Evolutionary conservation across 2,888 invertebrate species (phyloP), one percentile per base, ranked within the genome.

Genomic region (Mechanitis messenoides): DNA sequence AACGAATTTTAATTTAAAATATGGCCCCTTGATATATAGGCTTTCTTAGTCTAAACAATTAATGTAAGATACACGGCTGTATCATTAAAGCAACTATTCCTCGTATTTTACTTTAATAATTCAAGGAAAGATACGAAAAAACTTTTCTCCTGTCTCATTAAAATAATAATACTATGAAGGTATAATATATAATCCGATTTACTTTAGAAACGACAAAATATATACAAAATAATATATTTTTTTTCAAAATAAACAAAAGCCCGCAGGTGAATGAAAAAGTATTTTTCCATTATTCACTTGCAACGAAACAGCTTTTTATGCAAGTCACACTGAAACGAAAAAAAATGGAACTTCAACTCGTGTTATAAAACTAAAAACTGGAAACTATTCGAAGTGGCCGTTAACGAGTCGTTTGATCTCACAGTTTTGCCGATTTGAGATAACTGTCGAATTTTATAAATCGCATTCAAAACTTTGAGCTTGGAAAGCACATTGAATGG

Each of bases 291-390:
- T 50, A 50, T 50, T 50, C 31, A 28, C 50, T 50, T 9, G 50
- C 5, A 50, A n/a, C 50, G 50, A 31, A 50, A 5, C 50, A 50
- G 31, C 50, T 50, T 50, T 50, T 50, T 50, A 28, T 50, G 28
- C 7, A 50, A 50, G 50, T 50, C 50, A 50, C 50, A 50, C 50
- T 50, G 50, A 50, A 31, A 50, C 31, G 35, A 50, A 50, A 50
- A 50, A 50, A 31, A 50, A 28, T 31, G 31, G 28, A 50, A 50
- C 50, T 31, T 50, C 50, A 50, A 31, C 6, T 50, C 50, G 50
- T 6, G 28, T 31, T 50, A 50, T 50, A 50, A 50, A 50, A 50
- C 28, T 50, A 50, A 50, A 50, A 50, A 50, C 12, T 50, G 31
- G 11, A 50, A 50, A 50, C 50, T 50, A 31, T 50, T 50, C 50